Conservation (phyloP, 2,888 invertebrate species). For the Pyrochroa serraticornis region DNA sequence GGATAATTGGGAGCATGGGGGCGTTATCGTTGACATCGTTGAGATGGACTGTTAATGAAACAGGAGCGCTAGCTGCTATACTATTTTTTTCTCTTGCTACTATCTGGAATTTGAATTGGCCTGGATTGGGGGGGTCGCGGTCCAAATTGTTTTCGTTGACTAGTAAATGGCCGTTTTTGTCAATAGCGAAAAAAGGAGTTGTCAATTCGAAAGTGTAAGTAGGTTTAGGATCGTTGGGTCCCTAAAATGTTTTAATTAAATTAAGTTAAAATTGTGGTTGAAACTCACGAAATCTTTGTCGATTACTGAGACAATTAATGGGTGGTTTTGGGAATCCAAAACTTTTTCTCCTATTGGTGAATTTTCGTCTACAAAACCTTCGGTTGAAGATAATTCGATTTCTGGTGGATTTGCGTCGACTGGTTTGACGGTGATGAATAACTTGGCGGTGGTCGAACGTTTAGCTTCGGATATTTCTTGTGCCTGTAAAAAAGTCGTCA, state of each 20-base stretch:
- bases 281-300: slow-evolving; percentile 83
- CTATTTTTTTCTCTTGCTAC: slow-evolving; percentile 83
- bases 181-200: slow-evolving; percentile 81
- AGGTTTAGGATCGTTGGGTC: slow-evolving; percentile 79
- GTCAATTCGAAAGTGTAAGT: slow-evolving; percentile 84
- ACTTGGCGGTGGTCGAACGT: slow-evolving; percentile 81
- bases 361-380: slow-evolving; percentile 85
- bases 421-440: slow-evolving; percentile 81
- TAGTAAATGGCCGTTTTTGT: slow-evolving; percentile 72
- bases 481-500: slow-evolving; percentile 59
- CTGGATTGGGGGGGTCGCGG: slow-evolving; percentile 84
- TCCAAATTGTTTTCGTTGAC: slow-evolving; percentile 86
- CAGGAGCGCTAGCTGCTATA: slow-evolving; percentile 81
- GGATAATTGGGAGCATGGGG: slow-evolving; percentile 78
- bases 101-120: slow-evolving; percentile 85
- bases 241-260: slow-evolving; percentile 60
- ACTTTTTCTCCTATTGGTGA: slow-evolving; percentile 84
- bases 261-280: no score
- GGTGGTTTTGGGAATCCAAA: slow-evolving; percentile 67
- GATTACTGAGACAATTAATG: slow-evolving; percentile 76
- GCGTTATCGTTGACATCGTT: slow-evolving; percentile 88
- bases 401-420: slow-evolving; percentile 87
- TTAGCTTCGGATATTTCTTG: slow-evolving; percentile 81
- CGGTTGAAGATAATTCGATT: slow-evolving; percentile 71
- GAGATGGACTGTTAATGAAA: slow-evolving; percentile 76